These are phyloP conservation scores for Aspidiotus rigidus DNA, from an alignment of 2,888 invertebrate species.

Conservation along the genomic window DNA sequence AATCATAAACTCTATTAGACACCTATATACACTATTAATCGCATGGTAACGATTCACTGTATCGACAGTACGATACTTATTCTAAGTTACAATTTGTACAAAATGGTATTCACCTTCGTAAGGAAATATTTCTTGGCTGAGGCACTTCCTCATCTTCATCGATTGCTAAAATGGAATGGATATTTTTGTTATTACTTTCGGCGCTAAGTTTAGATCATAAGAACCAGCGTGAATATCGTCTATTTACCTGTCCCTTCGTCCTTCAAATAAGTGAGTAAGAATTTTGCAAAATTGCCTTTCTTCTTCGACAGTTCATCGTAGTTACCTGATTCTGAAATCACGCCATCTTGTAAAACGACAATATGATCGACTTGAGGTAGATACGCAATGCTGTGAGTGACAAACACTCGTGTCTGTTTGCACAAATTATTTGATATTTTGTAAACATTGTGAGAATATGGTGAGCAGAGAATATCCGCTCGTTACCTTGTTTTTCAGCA, in stretches of 20 bases:
- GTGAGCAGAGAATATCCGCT: background rate
- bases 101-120: background rate
- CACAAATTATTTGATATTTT: background rate
- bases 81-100: no score
- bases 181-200: no score
- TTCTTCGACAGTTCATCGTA: slow-evolving; percentile 80
- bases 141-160: no score
- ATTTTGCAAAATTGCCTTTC: slow-evolving; percentile 77
- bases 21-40: no score
- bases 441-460: background rate
- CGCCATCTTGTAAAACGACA: slow-evolving; percentile 76
- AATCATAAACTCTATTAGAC: no score
- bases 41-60: no score
- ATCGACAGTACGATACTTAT: no score
- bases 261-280: slow-evolving; percentile 67
- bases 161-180: no score
- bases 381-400: slow-evolving; percentile 91
- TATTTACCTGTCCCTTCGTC: slow-evolving; percentile 43
- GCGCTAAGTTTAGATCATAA: no score
- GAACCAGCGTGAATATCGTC: no score
- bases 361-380: slow-evolving; percentile 84
- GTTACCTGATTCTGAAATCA: slow-evolving; percentile 78
- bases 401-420: slow-evolving; percentile 67
- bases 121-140: no score
- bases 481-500: slow-evolving; percentile 42